Evolutionary conservation across 2,113 vertebrate species (phyloP).

Genomic region (Tragulus kanchil): DNA sequence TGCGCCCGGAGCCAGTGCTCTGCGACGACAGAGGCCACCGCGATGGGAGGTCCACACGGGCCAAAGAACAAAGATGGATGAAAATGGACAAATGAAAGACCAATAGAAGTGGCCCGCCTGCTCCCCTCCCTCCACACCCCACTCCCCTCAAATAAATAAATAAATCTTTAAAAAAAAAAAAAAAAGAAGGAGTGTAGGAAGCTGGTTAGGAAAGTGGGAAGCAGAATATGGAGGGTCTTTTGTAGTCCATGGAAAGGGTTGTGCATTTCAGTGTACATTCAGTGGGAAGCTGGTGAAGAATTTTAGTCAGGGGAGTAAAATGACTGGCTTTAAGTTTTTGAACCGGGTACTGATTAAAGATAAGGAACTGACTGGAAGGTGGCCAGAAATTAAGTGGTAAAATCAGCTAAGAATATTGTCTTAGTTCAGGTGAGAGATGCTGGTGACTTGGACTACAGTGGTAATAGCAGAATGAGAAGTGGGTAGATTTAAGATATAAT

Average conservation of each 20-base stretch:
- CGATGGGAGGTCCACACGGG: too few relatives aligned
- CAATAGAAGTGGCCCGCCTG: too few relatives aligned
- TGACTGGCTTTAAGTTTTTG: neutral
- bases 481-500: neutral
- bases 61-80: too few relatives aligned
- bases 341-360: neutral
- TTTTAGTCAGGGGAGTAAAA: neutral
- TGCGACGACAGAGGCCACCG: too few relatives aligned
- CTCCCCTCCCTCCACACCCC: too few relatives aligned
- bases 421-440: neutral
- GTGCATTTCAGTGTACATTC: neutral
- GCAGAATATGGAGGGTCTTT: neutral
- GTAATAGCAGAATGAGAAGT: neutral
- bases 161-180: too few relatives aligned
- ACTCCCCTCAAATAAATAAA: too few relatives aligned
- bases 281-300: neutral
- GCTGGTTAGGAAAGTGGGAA: neutral
- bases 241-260: neutral
- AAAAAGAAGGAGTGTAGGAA: neutral
- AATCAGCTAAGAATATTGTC: neutral
- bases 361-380: neutral
- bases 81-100: too few relatives aligned
- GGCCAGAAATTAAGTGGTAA: slow-evolving; percentile 7
- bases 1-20: too few relatives aligned
- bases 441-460: neutral